Conservation (phyloP, 2,113 vertebrate genomes). For the Gulo gulo region DNA sequence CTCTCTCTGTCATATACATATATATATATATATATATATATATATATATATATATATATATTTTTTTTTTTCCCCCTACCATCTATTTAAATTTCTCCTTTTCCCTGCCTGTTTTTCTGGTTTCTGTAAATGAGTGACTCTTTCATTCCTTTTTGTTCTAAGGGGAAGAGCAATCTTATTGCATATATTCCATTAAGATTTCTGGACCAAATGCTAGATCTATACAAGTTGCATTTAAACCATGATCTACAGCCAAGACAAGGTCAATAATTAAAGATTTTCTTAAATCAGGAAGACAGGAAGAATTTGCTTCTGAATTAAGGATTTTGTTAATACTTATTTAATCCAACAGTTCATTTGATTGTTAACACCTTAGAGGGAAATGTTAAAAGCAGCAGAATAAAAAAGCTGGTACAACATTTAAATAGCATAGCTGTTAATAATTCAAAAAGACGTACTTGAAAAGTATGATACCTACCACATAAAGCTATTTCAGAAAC, state of each 20-base stretch:
- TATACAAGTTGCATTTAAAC: neutral
- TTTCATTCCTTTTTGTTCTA: neutral
- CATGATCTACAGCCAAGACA: neutral
- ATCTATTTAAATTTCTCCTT: neutral
- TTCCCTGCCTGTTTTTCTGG: neutral
- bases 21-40: too few species aligned
- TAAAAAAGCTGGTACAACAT: neutral
- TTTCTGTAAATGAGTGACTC: neutral
- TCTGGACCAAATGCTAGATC: neutral
- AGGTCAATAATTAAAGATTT: slow-evolving; percentile 10
- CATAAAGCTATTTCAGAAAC: neutral
- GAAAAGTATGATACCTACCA: neutral
- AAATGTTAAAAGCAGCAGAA: slow-evolving; percentile 15
- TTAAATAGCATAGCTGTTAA: neutral
- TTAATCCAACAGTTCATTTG: neutral
- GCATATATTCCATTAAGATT: neutral
- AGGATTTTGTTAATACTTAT: neutral
- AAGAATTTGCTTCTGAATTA: neutral
- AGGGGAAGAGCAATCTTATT: neutral
- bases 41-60: neutral
- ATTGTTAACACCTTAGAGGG: neutral
- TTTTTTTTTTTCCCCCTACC: neutral
- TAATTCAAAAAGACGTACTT: neutral
- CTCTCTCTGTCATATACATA: neutral
- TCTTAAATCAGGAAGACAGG: slow-evolving; percentile 11